Conservation (phyloP, 1,140 invertebrate genomes). For the Xylocopa sonorina region DNA sequence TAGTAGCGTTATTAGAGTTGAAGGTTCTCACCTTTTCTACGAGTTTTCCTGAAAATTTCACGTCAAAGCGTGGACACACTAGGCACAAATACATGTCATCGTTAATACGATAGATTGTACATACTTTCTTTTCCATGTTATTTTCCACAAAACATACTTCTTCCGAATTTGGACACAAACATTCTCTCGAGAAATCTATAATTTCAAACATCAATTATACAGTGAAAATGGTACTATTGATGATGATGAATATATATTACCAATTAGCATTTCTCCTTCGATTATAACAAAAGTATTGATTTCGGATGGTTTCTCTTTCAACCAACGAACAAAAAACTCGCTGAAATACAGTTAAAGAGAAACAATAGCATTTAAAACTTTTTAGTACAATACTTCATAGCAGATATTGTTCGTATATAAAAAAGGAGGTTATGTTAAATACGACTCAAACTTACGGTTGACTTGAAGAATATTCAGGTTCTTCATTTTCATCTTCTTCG, state of each 20-base stretch:
- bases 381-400: too few relatives aligned
- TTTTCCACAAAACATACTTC: conserved; percentile 69
- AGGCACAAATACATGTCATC: conserved; percentile 69
- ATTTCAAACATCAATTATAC: conserved; percentile 28
- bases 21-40: conserved; percentile 65
- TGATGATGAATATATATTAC: conserved; percentile 48
- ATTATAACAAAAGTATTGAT: conserved; percentile 71
- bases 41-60: conserved; percentile 69
- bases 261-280: conserved; percentile 70
- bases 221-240: not conserved
- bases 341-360: conserved; percentile 56
- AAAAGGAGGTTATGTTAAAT: conserved; percentile 33
- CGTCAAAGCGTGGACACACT: conserved; percentile 68
- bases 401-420: too few relatives aligned
- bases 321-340: conserved; percentile 67
- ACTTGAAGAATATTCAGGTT: conserved; percentile 36
- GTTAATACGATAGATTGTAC: conserved; percentile 67
- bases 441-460: conserved; percentile 53
- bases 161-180: conserved; percentile 54
- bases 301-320: conserved; percentile 56
- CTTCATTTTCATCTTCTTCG: conserved; percentile 70
- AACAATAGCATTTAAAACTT: conserved; percentile 2
- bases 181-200: conserved; percentile 67
- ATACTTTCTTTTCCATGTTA: conserved; percentile 62
- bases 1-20: conserved; percentile 26